Percentiles rank a stretch among this genome's conserved stretches.
These are phyloP conservation scores for Sturnira hondurensis DNA, from an alignment of 2,113 vertebrate species.

Conservation along the genomic window DNA sequence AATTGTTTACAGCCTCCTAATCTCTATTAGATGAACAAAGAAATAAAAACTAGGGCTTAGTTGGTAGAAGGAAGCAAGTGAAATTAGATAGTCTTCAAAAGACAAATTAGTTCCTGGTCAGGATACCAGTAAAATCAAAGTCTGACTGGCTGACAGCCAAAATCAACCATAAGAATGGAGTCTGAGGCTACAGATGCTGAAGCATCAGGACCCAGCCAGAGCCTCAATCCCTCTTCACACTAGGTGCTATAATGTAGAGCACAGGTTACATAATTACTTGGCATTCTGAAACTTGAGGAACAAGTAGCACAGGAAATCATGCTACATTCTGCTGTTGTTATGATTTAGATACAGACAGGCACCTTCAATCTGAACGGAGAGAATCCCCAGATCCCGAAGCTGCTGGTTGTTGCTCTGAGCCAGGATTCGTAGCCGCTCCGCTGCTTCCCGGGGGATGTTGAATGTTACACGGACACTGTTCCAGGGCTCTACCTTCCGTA, in stretches of 20 bases:
- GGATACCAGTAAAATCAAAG: constrained; percentile 16
- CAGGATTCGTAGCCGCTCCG: constrained; percentile 92
- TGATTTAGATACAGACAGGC: not conserved
- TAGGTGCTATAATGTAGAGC: not conserved
- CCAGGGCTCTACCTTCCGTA: constrained; percentile 95
- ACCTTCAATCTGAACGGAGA: constrained; percentile 98
- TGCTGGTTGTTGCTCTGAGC: constrained; percentile 98
- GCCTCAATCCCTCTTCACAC: not conserved
- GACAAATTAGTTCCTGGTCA: constrained; percentile 35
- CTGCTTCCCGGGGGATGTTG: constrained; percentile 97
- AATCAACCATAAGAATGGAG: not conserved
- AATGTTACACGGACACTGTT: constrained; percentile 99
- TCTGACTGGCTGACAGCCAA: not conserved
- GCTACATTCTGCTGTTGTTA: not conserved
- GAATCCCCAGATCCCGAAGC: constrained; percentile 96
- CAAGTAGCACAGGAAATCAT: not conserved
- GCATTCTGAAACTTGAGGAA: constrained; percentile 7
- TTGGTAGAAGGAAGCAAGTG: constrained; percentile 17
- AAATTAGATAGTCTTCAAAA: constrained; percentile 32
- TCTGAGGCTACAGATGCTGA: not conserved
- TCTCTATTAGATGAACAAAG: constrained; percentile 30
- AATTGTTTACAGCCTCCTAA: not conserved
- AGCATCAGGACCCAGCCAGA: constrained; percentile 1
- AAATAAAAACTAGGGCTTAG: constrained; percentile 31
- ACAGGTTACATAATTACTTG: not conserved